Evolutionary conservation across 1,140 invertebrate species (phyloP).

Genomic region (Atta texana): DNA sequence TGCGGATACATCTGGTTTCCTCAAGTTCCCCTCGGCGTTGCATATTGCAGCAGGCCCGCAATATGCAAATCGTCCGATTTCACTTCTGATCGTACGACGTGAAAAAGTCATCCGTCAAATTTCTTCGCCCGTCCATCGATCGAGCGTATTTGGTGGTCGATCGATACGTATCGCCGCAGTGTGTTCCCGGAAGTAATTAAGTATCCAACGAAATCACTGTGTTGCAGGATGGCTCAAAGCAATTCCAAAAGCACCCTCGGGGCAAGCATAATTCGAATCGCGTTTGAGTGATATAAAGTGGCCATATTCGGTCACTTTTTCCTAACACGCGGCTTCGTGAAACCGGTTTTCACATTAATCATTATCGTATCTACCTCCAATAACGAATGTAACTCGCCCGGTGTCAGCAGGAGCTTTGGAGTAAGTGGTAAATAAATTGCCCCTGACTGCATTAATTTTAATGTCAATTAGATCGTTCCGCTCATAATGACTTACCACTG

Average conservation of each 20-base stretch:
- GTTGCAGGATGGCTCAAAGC: constrained; percentile 42
- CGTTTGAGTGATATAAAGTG: constrained; percentile 60
- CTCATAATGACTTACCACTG: constrained; percentile 67
- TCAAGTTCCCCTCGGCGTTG: constrained; percentile 19
- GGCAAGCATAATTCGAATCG: constrained; percentile 69
- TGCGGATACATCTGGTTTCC: constrained; percentile 11
- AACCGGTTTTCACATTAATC: constrained; percentile 79
- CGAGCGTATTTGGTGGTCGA: constrained; percentile 52
- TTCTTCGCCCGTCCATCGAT: constrained; percentile 40
- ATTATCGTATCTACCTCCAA: constrained; percentile 77
- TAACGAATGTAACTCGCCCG: constrained; percentile 72
- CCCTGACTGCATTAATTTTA: constrained; percentile 77
- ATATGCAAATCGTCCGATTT: constrained; percentile 55
- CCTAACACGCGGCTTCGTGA: constrained; percentile 56
- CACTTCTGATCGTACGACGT: constrained; percentile 43
- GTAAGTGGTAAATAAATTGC: constrained; percentile 77
- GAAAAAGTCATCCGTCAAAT: constrained; percentile 57
- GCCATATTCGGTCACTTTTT: constrained; percentile 75
- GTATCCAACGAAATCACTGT: constrained; percentile 63
- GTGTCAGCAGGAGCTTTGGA: constrained; percentile 70
- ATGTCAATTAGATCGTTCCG: constrained; percentile 76
- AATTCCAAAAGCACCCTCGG: constrained; percentile 50
- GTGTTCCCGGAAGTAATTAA: constrained; percentile 69
- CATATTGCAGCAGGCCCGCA: background rate
- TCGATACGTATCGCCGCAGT: constrained; percentile 49